Conservation (phyloP, 2,888 invertebrate genomes). For the Nemotelus nigrinus region DNA sequence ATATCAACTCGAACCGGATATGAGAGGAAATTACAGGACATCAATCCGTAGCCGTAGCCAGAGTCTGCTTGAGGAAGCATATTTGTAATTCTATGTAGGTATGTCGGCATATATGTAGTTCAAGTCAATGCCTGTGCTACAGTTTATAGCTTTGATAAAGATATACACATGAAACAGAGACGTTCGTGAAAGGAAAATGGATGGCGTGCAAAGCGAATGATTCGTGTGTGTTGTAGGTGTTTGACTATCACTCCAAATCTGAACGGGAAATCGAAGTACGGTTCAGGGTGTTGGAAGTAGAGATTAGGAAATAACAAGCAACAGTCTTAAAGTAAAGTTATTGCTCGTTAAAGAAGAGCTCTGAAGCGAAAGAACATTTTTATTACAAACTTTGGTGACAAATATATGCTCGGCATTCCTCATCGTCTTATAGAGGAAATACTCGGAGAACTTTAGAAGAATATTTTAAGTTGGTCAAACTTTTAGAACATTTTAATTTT, state of each 20-base stretch:
- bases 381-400: no score
- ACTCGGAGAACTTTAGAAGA: no score
- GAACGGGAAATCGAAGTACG: background rate
- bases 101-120: background rate
- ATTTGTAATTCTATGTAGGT: conserved; percentile 22
- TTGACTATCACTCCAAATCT: conserved; percentile 9
- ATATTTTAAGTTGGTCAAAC: no score
- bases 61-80: background rate
- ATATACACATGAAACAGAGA: conserved; percentile 13
- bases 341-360: no score
- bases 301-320: no score
- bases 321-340: no score
- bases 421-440: no score
- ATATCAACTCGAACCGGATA: conserved; percentile 42
- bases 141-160: conserved; percentile 16
- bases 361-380: no score
- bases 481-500: no score
- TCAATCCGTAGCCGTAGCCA: conserved; percentile 31
- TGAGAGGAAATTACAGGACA: conserved; percentile 45
- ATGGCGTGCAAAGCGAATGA: background rate
- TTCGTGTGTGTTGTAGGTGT: background rate
- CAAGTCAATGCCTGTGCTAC: conserved; percentile 15
- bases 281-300: no score
- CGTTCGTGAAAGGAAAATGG: background rate
- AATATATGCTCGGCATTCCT: no score